These are phyloP conservation scores for Coptodon rendalli DNA, from an alignment of 2,113 vertebrate species.

Conservation along the genomic window DNA sequence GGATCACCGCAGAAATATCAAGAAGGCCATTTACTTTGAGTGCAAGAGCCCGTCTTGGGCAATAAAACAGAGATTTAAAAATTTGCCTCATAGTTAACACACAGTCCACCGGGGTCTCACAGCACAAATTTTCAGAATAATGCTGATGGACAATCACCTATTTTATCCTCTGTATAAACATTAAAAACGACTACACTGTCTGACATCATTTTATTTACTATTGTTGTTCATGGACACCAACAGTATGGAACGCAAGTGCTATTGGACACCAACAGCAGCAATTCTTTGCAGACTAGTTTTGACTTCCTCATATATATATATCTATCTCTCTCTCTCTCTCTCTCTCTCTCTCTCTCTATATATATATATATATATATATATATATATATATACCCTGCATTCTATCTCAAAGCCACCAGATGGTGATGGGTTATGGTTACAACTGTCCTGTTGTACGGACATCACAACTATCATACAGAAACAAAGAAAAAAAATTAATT, in stretches of 20 bases:
- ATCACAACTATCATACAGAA: neutral
- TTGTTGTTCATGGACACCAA: neutral
- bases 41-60: neutral
- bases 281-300: neutral
- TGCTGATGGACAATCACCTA: neutral
- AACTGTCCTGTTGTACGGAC: neutral
- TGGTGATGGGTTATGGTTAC: neutral
- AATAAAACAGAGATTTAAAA: neutral
- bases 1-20: neutral
- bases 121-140: neutral
- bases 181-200: neutral
- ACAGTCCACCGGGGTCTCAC: neutral
- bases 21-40: neutral
- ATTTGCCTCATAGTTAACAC: neutral
- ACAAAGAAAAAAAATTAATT: accelerated
- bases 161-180: neutral
- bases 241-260: neutral
- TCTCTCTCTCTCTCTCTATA: no score
- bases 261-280: neutral
- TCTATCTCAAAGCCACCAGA: neutral
- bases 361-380: neutral
- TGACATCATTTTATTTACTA: neutral
- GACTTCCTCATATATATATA: neutral
- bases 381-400: neutral
- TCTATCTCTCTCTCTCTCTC: no score